phyloP scores from a whole-genome alignment of 2,113 vertebrate species.

The Serinus canaria region DNA sequence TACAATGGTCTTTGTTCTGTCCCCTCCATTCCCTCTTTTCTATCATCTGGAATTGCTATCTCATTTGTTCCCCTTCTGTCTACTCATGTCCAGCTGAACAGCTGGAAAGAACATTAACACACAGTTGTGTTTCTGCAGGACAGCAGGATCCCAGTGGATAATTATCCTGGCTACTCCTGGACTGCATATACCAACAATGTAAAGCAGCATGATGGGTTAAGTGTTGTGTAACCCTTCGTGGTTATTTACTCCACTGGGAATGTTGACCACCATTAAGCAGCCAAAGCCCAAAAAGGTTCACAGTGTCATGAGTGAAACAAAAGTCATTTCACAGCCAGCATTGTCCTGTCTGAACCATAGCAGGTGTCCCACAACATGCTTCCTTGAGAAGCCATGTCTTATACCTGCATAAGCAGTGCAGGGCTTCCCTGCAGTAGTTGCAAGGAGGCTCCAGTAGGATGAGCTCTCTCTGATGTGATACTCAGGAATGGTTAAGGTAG shows the following conservation, averaged over 20 bases:
- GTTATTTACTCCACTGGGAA: neutral
- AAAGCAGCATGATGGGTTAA: neutral
- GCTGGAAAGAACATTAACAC: slow-evolving; percentile 61
- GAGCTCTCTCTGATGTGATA: neutral
- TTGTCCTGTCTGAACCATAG: neutral
- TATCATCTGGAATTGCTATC: slow-evolving; percentile 58
- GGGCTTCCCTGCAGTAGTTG: neutral
- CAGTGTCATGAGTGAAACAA: neutral
- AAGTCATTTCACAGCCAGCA: neutral
- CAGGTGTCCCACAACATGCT: neutral
- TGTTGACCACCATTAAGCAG: neutral
- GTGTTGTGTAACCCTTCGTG: slow-evolving; percentile 29
- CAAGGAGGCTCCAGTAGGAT: neutral
- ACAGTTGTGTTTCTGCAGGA: slow-evolving; percentile 45
- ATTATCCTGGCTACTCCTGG: neutral
- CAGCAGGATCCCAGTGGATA: slow-evolving; percentile 39
- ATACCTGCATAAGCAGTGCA: neutral
- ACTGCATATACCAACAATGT: slow-evolving; percentile 8
- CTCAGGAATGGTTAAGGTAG: neutral
- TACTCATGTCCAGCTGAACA: slow-evolving; percentile 49
- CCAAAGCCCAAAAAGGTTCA: neutral
- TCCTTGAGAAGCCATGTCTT: neutral
- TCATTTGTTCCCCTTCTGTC: slow-evolving; percentile 16
- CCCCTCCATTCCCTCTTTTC: slow-evolving; percentile 4
- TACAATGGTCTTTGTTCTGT: slow-evolving; percentile 34